These are phyloP conservation scores for Lagocephalus sceleratus DNA, from an alignment of 2,797 vertebrate genomes.

Conservation along the genomic window DNA sequence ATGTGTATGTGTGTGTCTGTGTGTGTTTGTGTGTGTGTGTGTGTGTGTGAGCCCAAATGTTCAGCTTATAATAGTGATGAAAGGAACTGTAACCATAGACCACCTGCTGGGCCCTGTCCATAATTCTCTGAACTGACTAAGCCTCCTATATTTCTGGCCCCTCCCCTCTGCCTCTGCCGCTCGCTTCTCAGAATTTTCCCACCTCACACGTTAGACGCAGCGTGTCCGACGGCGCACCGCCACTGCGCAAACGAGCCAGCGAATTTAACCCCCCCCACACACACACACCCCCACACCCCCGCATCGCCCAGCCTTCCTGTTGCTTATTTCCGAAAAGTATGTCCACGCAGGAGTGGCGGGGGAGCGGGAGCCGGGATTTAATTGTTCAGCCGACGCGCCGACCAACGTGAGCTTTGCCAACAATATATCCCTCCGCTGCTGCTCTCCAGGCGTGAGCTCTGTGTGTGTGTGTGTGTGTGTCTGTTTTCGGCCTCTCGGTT, in stretches of 20 bases:
- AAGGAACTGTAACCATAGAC: conserved; percentile 85
- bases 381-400: conserved; percentile 36
- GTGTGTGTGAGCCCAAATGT: conserved; percentile 17
- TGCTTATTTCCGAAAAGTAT: conserved; percentile 51
- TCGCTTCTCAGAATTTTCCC: conserved; percentile 9
- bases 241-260: conserved; percentile 4
- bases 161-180: conserved; percentile 12
- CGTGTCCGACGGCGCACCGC: conserved; percentile 4
- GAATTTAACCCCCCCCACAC: no score
- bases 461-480: conserved; percentile 57
- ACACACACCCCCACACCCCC: no score
- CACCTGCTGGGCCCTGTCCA: conserved; percentile 77
- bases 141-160: conserved; percentile 77
- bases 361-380: conserved; percentile 44
- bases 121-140: conserved; percentile 80
- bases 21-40: conserved; percentile 19
- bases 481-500: conserved; percentile 81
- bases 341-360: conserved; percentile 44
- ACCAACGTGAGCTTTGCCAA: conserved; percentile 35
- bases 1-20: conserved; percentile 7
- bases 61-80: conserved; percentile 80
- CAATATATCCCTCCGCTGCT: conserved; percentile 52
- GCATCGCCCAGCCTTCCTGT: conserved; percentile 46
- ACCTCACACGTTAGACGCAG: conserved; percentile 4
- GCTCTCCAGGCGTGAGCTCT: conserved; percentile 83